Evolutionary conservation across 2,113 vertebrate genomes (phyloP).

Genomic region (Azemiops feae): DNA sequence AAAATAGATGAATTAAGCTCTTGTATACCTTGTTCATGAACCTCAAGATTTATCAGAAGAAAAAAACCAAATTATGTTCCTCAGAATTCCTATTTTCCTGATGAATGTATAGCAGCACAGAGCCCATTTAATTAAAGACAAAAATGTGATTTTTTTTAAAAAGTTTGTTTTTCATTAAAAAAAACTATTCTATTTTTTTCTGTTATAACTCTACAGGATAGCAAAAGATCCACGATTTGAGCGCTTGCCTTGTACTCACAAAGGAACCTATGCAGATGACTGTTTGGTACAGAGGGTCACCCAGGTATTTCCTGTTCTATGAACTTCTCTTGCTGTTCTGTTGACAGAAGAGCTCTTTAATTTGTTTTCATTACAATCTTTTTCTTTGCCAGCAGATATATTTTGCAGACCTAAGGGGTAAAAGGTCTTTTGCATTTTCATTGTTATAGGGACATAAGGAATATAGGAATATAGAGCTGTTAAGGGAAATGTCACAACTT

Average conservation of each 20-base stretch:
- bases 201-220: constrained; percentile 74
- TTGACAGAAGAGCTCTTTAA: constrained; percentile 9
- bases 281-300: constrained; percentile 96
- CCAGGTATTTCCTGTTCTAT: constrained; percentile 78
- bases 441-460: no score
- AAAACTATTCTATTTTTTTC: constrained; percentile 13
- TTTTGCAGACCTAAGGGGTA: no score
- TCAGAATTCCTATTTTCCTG: not conserved
- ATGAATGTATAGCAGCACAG: not conserved
- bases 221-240: constrained; percentile 96
- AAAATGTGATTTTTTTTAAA: not conserved
- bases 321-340: not conserved
- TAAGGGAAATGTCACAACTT: no score
- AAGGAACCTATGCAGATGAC: constrained; percentile 97
- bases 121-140: not conserved
- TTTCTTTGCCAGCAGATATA: no score
- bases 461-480: no score
- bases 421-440: no score
- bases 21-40: not conserved
- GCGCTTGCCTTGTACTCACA: constrained; percentile 89
- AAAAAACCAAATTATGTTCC: not conserved
- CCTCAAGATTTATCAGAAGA: not conserved
- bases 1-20: not conserved
- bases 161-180: not conserved
- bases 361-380: not conserved